Base-by-base conservation (phyloP, 1,140 invertebrate species). In the Adelges cooleyi region DNA sequence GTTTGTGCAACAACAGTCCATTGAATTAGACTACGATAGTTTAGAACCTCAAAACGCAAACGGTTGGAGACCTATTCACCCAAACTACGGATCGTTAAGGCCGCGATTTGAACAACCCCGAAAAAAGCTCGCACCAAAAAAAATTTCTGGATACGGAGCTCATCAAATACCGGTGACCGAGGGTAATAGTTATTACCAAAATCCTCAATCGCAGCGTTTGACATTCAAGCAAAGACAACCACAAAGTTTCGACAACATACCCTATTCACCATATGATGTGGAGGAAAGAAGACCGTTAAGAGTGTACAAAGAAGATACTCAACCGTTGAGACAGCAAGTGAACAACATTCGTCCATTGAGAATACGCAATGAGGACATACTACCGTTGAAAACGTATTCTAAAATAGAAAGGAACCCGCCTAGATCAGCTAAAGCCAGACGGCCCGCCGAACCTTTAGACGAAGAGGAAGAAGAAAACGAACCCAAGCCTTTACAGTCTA, bases 401-500 rank as follows among this genome's bases (percentile, higher is more conserved):
- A 33, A 33, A 6, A 33, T 33, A 33, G 29, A 6, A 6, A 11
- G 29, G 11, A 5, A 11, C 5, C 11, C 29, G 11, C 5, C 5
- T 11, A 33, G 11, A 33, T 11, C 29, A 33, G 29, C 29, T 6
- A 6, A 6, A 33, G 15, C 25, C n/a, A 29, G 29, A 18, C 17
- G 17, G 1, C 54, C 23, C 8, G 1, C 36, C 13, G 20, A 11
- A 13, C 10, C 17, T 25, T 1, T 29, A 9, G n/a, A 17, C 6
- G 54, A 46, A 17, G 38, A 62, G 9, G 56, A 62, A 5, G 56
- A 62, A 22, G 40, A 44, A 11, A 42, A 62, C 1, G 56, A 62
- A 17, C 56, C 40, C 9, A 62, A 25, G 2, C 23, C 56, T n/a
- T 48, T 62, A 18, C 56, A 62, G 9, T 62, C 56, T 6, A 62